phyloP scores from a whole-genome alignment of 2,113 vertebrate genomes.

The Coptodon rendalli region DNA sequence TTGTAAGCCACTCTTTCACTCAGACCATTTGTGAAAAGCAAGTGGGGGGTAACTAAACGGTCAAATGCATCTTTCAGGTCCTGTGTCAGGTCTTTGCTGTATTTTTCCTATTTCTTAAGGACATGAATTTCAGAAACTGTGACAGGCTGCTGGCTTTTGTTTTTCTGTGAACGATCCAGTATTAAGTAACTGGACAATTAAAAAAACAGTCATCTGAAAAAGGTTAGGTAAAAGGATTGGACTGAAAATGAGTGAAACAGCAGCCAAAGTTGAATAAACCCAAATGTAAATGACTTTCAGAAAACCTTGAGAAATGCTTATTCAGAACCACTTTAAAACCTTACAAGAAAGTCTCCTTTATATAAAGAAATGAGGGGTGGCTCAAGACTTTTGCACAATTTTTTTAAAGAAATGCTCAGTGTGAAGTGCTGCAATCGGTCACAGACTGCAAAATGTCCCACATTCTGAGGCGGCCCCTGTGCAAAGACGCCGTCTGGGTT shows the following conservation, averaged over 20 bases:
- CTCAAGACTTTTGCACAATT: not conserved
- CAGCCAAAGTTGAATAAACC: not conserved
- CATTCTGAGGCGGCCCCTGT: not conserved
- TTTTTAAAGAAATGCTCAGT: not conserved
- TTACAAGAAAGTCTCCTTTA: not conserved
- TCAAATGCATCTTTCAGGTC: not conserved
- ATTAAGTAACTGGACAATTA: not conserved
- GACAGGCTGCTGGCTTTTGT: not conserved
- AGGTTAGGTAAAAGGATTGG: not conserved
- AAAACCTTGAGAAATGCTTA: not conserved
- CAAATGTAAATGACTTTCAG: not conserved
- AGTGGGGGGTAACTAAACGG: not conserved
- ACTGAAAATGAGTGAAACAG: not conserved
- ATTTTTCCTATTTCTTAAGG: not conserved
- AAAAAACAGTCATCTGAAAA: not conserved
- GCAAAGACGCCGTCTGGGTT: not conserved
- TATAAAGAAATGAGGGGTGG: not conserved
- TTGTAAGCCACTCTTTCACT: not conserved
- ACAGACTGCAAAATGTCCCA: not conserved
- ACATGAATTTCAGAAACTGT: not conserved
- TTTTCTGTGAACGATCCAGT: not conserved
- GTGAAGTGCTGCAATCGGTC: conserved; percentile 2
- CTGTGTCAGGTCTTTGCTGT: not conserved
- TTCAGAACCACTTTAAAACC: not conserved
- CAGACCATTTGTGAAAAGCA: not conserved